These are phyloP conservation scores for Apodemia zela DNA, from an alignment of 2,888 invertebrate genomes.

Conservation along the genomic window DNA sequence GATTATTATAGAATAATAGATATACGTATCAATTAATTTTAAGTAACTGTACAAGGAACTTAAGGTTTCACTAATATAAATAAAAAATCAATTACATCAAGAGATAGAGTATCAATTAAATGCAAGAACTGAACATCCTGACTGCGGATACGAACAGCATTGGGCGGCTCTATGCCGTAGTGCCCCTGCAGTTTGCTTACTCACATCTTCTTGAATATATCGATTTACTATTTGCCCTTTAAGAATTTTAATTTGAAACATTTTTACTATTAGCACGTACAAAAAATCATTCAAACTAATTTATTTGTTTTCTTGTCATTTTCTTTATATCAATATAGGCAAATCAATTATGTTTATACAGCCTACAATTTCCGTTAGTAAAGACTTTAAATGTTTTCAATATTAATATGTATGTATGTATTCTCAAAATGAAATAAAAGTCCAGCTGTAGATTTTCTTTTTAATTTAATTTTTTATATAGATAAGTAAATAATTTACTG, in stretches of 20 bases:
- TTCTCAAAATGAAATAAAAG: too few species aligned
- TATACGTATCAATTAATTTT: too few species aligned
- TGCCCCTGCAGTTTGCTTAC: constrained; percentile 65
- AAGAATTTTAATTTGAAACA: constrained; percentile 12
- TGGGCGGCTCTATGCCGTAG: constrained; percentile 72
- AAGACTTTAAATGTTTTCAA: too few species aligned
- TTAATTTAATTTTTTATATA: too few species aligned
- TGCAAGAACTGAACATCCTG: constrained; percentile 29
- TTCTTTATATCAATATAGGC: neutral
- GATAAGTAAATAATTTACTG: too few species aligned
- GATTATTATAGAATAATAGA: too few species aligned
- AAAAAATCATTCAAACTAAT: neutral
- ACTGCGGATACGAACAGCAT: constrained; percentile 65
- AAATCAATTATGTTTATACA: neutral
- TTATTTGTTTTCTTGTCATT: neutral
- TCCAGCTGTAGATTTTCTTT: too few species aligned
- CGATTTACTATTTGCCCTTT: constrained; percentile 49
- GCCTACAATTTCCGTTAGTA: neutral
- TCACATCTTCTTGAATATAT: constrained; percentile 69
- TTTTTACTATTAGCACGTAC: constrained; percentile 10
- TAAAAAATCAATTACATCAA: neutral
- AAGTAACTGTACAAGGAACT: too few species aligned
- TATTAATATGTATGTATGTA: too few species aligned
- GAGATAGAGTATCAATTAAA: constrained; percentile 8
- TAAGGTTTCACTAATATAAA: neutral